A percentile compares a stretch with the other conserved stretches of the same genome.
Conservation (phyloP, 2,888 invertebrate genomes). For the Stictocephala bisonia region DNA sequence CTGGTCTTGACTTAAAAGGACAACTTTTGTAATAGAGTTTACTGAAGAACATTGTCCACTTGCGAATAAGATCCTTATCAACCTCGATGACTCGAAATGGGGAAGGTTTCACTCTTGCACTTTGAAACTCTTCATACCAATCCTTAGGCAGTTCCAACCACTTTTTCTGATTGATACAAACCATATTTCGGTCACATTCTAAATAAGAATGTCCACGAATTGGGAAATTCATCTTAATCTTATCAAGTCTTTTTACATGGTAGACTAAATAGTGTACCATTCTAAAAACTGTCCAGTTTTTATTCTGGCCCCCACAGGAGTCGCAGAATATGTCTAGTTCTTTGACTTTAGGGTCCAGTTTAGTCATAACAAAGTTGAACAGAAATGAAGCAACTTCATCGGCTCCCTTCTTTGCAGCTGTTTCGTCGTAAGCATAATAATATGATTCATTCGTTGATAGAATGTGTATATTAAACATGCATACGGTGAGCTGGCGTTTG, state of each 20-base stretch:
- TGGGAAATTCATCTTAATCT: conserved; percentile 20
- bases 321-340: conserved; percentile 33
- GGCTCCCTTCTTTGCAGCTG: conserved; percentile 26
- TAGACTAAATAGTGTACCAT: conserved; percentile 15
- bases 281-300: conserved; percentile 31
- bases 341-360: neutral
- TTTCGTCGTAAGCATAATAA: conserved; percentile 35
- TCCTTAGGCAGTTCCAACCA: conserved; percentile 18
- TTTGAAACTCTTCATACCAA: conserved; percentile 10
- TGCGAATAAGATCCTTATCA: neutral
- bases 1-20: conserved; percentile 8
- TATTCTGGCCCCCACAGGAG: conserved; percentile 41
- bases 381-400: conserved; percentile 33
- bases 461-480: conserved; percentile 29
- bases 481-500: conserved; percentile 29
- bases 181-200: conserved; percentile 41
- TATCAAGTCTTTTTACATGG: neutral
- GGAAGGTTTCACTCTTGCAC: conserved; percentile 1
- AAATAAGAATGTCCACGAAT: conserved; percentile 35
- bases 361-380: conserved; percentile 5
- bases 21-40: neutral
- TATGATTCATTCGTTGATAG: neutral
- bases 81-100: conserved; percentile 6
- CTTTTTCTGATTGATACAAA: conserved; percentile 6
- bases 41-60: neutral